phyloP scores from a whole-genome alignment of 1,140 invertebrate genomes.

The Hylaeus volcanicus region DNA sequence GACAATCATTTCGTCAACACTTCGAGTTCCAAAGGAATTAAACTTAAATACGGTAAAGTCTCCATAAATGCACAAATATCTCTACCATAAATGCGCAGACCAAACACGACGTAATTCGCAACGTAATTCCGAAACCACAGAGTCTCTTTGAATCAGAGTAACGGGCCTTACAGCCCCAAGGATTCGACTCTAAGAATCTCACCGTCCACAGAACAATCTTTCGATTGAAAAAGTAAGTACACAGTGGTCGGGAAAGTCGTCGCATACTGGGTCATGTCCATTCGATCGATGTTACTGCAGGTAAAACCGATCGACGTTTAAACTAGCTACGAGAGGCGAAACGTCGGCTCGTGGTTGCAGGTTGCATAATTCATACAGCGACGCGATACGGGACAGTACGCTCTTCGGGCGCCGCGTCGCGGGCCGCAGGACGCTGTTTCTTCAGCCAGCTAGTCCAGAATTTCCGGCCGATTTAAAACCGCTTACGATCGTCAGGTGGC shows the following conservation, averaged over 20 bases:
- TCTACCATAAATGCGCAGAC: no score
- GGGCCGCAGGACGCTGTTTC: neutral
- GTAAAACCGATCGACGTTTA: slow-evolving; percentile 62
- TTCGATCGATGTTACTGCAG: slow-evolving; percentile 68
- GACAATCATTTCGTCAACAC: no score
- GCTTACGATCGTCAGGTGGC: slow-evolving; percentile 42
- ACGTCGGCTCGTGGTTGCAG: slow-evolving; percentile 16
- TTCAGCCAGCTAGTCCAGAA: neutral
- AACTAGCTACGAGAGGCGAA: slow-evolving; percentile 56
- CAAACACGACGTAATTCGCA: no score
- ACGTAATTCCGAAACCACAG: no score
- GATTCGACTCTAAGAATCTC: no score
- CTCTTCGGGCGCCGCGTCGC: neutral
- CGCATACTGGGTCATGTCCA: slow-evolving; percentile 64
- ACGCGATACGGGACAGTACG: slow-evolving; percentile 13
- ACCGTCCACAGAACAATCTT: neutral
- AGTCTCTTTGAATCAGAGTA: no score
- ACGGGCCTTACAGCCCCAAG: no score
- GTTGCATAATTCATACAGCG: slow-evolving; percentile 46
- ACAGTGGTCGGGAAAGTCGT: slow-evolving; percentile 27
- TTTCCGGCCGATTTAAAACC: slow-evolving; percentile 32
- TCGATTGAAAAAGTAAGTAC: slow-evolving; percentile 18
- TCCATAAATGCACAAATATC: no score
- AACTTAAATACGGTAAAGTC: no score
- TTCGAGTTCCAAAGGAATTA: no score